Base-by-base conservation (phyloP, 1,140 invertebrate species). In the Diplogasteroides magnus region DNA sequence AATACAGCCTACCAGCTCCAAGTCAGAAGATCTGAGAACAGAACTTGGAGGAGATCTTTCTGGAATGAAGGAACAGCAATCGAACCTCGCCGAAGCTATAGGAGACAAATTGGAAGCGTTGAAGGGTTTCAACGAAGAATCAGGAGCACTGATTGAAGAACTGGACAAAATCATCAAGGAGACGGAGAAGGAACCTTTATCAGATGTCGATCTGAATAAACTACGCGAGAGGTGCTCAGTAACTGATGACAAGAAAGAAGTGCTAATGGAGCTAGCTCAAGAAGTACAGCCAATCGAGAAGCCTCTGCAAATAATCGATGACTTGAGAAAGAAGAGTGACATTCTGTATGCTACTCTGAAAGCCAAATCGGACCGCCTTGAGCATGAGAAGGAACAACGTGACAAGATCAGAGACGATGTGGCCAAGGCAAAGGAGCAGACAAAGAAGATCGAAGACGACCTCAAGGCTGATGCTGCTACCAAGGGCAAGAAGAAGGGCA, bases 401-500 rank as follows among this genome's bases (percentile, higher is more conserved):
- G 37, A 6, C 19, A 19, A 6, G 6, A 48, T 48, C 37, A 48
- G 37, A 48, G 19, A 48, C 37, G 37, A 6, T 11, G 37, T 48
- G 6, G 37, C 6, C 6, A 48, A 48, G 37, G 37, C 37, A 11
- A 48, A 48, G 37, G 37, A 48, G 6, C 19, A 6, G 37, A 48
- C 37, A 11, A 48, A 48, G 37, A 48, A 48, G 37, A 48, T 48
- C 37, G 37, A 48, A 19, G 37, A 48, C 37, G 37, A 48, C 37
- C 6, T 48, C 37, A 48, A 48, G 37, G 6, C 37, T 19, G 37
- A 48, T 11, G 6, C 37, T 48, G 37, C 37, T 11, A 19, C 37
- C 37, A 48, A 48, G 37, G 37, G 37, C 37, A 48, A 48, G 37
- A n/a, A n/a, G n/a, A 48, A 48, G 37, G 37, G 37, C 37, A 48